Base-by-base conservation (phyloP, 2,113 vertebrate genomes). In the Sylvietta virens region DNA sequence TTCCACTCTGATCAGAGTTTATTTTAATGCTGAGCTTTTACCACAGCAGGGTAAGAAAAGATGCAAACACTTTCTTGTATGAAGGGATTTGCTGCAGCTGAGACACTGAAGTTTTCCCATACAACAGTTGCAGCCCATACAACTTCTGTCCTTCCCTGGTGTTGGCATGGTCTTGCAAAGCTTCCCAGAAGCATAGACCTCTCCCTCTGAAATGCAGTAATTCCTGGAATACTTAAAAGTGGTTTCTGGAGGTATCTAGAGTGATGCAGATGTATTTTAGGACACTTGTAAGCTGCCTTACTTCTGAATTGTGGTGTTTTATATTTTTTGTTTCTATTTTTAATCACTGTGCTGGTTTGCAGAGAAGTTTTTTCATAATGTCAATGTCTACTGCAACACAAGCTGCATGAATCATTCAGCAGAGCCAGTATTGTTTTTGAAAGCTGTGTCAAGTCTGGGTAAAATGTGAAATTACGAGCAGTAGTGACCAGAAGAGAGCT, bases 241-340 rank as follows among this genome's bases (percentile, higher is more conserved):
- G 56, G 30, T 78, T 83, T 78, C 72, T 73, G 57, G 37, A 90
- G 58, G 62, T 82, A 83, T 40, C 79, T 79, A 40, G 39, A 69
- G 64, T 26, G 37, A 60, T 81, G 53, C 60, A 95, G 82, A 72
- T 95, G 30, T 96, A 79, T 92, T 95, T 96, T 95, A 78, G 69
- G 72, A 81, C 13, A 33, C 35, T 86, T 80, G 56, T 40, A 56
- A 76, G 42, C 71, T 62, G 42, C 8, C 27, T 90, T 35, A 57
- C 83, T 81, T 94, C 21, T 57, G 64, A 90, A 86, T 69, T 88
- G 40, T 51, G 57, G 60, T 65, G 61, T 28, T 3, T 4, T 60
- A n/a, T 92, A 56, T 92, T 95, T 96, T 92, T 93, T 88, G 37
- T 86, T 93, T 90, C 93, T 90, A 81, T 86, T 93, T 93, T 90